phyloP scores from a whole-genome alignment of 1,140 invertebrate genomes.

The Drosophila bifasciata region DNA sequence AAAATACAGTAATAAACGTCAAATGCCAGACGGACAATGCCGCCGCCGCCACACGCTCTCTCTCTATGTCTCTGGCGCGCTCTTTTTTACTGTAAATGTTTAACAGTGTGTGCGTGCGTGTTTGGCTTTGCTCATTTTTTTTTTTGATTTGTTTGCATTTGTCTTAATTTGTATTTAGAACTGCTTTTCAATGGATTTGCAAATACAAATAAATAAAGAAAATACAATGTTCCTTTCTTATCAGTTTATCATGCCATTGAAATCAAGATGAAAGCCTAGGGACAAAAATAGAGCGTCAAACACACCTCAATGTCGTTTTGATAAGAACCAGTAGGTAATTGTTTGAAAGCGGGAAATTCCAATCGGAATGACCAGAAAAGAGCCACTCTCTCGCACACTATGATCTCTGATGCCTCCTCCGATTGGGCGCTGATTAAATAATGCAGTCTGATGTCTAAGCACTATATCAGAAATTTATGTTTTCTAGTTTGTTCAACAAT shows the following conservation, averaged over 20 bases:
- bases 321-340: conserved; percentile 71
- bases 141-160: conserved; percentile 62
- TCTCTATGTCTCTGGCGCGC: conserved; percentile 24
- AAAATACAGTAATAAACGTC: conserved; percentile 74
- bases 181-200: conserved; percentile 36
- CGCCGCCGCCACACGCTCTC: conserved; percentile 14
- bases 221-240: conserved; percentile 12
- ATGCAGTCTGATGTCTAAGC: background rate
- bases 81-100: conserved; percentile 23
- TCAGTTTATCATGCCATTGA: conserved; percentile 13
- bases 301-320: conserved; percentile 56
- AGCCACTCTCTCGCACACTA: background rate
- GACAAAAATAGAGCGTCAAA: conserved; percentile 20
- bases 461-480: conserved; percentile 1
- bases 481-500: background rate
- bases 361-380: conserved; percentile 38
- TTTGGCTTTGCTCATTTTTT: conserved; percentile 36
- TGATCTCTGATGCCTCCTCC: background rate
- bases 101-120: conserved; percentile 18
- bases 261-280: background rate
- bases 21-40: conserved; percentile 70
- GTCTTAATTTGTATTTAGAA: conserved; percentile 49
- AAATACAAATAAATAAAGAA: conserved; percentile 25
- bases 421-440: conserved; percentile 30
- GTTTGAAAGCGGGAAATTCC: conserved; percentile 69